phyloP scores from a whole-genome alignment of 2,888 invertebrate species.

The Choristoneura rosaceana region DNA sequence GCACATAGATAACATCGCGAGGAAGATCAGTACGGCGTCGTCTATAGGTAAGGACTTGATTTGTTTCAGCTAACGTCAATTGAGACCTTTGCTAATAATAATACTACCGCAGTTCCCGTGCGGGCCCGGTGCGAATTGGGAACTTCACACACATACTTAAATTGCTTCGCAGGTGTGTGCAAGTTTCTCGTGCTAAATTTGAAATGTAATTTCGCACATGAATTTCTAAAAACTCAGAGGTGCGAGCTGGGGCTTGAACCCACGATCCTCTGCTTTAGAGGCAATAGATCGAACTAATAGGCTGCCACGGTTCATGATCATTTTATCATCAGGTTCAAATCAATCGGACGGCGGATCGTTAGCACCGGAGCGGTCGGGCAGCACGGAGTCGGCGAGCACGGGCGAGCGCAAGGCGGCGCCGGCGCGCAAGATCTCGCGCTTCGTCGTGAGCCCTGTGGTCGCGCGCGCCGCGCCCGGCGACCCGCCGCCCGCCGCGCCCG shows the following conservation, averaged over 20 bases:
- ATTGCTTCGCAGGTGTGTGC: no score
- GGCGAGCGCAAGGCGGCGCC: conserved; percentile 82
- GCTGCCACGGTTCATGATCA: no score
- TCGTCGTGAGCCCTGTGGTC: conserved; percentile 92
- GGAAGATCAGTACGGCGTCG: conserved; percentile 79
- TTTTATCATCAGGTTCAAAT: conserved; percentile 71
- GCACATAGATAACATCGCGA: conserved; percentile 56
- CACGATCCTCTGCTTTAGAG: no score
- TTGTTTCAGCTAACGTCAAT: no score
- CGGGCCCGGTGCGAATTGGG: no score
- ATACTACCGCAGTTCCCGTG: no score
- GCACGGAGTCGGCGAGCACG: conserved; percentile 66
- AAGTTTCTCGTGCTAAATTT: no score
- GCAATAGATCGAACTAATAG: no score
- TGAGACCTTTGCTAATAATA: background rate
- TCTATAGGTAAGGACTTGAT: conserved; percentile 62
- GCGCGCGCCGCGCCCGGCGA: conserved; percentile 76
- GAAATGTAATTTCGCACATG: no score
- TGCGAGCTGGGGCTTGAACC: no score
- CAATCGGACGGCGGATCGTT: conserved; percentile 78
- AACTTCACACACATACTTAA: no score
- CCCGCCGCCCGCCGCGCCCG: conserved; percentile 42
- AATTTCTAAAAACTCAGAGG: no score
- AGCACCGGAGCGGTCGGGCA: conserved; percentile 71
- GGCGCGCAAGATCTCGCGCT: conserved; percentile 91